phyloP scores from a whole-genome alignment of 2,888 invertebrate genomes.

The Hipparchia sbordonii region DNA sequence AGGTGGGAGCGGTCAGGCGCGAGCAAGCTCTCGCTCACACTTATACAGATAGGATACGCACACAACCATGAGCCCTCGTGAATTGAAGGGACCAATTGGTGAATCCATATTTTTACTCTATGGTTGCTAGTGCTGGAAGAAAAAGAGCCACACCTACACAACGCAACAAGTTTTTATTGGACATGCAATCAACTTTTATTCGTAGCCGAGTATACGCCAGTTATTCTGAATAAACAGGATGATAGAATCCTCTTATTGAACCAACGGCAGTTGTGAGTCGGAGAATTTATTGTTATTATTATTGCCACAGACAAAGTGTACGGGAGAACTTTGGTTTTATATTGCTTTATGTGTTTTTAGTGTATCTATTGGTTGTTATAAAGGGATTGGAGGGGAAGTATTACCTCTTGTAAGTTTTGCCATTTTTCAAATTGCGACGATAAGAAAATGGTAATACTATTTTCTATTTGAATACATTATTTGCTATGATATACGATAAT shows the following conservation, averaged over 20 bases:
- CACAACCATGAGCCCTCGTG: too few relatives aligned
- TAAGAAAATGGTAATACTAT: slow-evolving; percentile 20
- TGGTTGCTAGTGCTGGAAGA: too few relatives aligned
- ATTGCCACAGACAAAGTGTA: slow-evolving; percentile 68
- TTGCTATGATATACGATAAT: slow-evolving; percentile 1
- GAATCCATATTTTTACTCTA: too few relatives aligned
- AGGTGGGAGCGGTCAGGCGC: too few relatives aligned
- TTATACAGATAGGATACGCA: too few relatives aligned
- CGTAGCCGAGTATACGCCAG: slow-evolving; percentile 33
- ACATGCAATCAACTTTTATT: neutral
- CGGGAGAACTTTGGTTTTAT: slow-evolving; percentile 55
- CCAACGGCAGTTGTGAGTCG: slow-evolving; percentile 45
- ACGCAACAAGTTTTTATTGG: too few relatives aligned
- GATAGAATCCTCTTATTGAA: slow-evolving; percentile 45
- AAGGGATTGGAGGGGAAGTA: slow-evolving; percentile 63
- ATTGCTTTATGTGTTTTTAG: slow-evolving; percentile 66
- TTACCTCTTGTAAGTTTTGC: slow-evolving; percentile 49
- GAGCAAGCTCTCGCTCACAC: too few relatives aligned
- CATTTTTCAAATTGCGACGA: slow-evolving; percentile 48
- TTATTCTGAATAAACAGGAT: slow-evolving; percentile 46
- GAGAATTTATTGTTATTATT: slow-evolving; percentile 76
- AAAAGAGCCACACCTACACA: too few relatives aligned
- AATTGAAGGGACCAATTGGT: too few relatives aligned
- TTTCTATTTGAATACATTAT: slow-evolving; percentile 19
- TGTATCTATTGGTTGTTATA: slow-evolving; percentile 57